Evolutionary conservation across 23 tunicate species (phyloP), one percentile per base, ranked within the genome.

Genomic region (Clavelina lepadiformis): DNA sequence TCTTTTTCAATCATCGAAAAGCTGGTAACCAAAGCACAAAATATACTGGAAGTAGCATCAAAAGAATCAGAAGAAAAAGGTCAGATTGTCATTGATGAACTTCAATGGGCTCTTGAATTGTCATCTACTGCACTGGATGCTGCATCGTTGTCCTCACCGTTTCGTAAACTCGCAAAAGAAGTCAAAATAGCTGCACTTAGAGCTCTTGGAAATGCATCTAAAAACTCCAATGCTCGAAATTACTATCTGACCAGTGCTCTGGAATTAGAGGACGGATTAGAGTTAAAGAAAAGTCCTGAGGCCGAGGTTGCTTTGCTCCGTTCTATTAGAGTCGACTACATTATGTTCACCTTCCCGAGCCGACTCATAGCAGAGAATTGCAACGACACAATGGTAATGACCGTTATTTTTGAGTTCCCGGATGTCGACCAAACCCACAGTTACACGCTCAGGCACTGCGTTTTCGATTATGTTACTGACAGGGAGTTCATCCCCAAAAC

Each of bases 41-140:
- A 29, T 33, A 33, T 59, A 50, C 56, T 67, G n/a, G 32, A 64
- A 36, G 38, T 24, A 24, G 63, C 79, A 0, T 20, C 46, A 2
- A 13, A 66, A 7, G 20, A 65, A 31, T 53, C 56, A 2, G 1
- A 36, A 15, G 18, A 3, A 34, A 69, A 51, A 8, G 85, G 85
- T 2, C 23, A 64, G 2, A 28, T 55, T 29, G 13, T 78, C 32
- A 31, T 1, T 5, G 64, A 66, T 25, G 85, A 86, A 27, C 41
- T 76, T 15, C 82, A 86, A 52, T 86, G 95, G 95, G 75, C 87
- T 2, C 61, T 86, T 1, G 95, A 86, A 58, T 76, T 86, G 29
- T 56, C 85, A 3, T 29, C 53, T 1, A 46, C 61, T 28, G 80
- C 70, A 2, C 2, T 64, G 27, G 56, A 72, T n/a, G 53, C 49